Base-by-base conservation (phyloP, 92 coral and sea anemone genomes). In the Palythoa grandiflora region DNA sequence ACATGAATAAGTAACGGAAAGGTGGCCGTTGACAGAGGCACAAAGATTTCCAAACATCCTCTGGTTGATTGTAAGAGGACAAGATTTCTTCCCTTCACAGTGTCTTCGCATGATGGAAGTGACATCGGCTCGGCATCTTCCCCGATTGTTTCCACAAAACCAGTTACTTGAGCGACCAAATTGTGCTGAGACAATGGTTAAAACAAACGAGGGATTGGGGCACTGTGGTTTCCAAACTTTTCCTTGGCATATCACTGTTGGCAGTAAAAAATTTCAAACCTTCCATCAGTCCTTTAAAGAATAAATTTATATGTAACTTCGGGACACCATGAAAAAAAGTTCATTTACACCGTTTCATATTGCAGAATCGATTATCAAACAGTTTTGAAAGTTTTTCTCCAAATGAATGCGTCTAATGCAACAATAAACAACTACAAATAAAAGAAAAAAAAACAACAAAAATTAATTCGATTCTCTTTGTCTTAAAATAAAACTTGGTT, bases 181-280 rank as follows among this genome's bases (percentile, higher is more conserved):
- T 51, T 47, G 74, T 47, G 86, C 74, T 8, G 86, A 81, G 57
- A 4, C 39, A 36, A 81, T 81, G 47, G 75, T 47, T 40, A 81
- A 81, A 71, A 65, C 86, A 81, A 81, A 81, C 40, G 86, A 63
- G 17, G 75, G 59, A n/a, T 80, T 63, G 9, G 47, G 37, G 38
- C 86, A 81, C 9, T 44, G 47, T n/a, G 60, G 37, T 1, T 16
- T 63, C 59, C 63, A 50, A 40, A 38, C 75, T 37, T 81, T 17
- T 11, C 86, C 86, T 66, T 65, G 74, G 44, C 86, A 81, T 59
- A 48, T 66, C 2, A 44, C 86, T 81, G 75, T 63, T 81, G 57
- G 55, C 3, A 59, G 40, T 16, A 38, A 55, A 59, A 38, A 55
- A 59, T 37, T 57, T 16, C 9, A 61, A 63, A 63, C 21, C 70